A percentile compares a stretch with the other conserved stretches of the same genome.
Conservation (phyloP, 2,113 vertebrate genomes). For the Bos indicus region DNA sequence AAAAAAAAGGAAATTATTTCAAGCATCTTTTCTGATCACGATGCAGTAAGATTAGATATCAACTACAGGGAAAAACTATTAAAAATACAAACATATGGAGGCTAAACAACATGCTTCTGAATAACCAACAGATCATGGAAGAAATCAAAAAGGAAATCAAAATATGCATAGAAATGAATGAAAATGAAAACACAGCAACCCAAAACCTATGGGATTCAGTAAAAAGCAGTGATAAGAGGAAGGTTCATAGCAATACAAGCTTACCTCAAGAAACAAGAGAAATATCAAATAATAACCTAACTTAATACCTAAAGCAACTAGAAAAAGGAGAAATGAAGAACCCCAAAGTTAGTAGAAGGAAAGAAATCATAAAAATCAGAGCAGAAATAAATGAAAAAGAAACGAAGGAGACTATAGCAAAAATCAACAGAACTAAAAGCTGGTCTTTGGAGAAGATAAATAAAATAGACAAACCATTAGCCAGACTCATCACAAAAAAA, state of each 20-base stretch:
- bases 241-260: neutral
- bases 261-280: neutral
- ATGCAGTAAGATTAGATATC: neutral
- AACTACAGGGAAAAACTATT: neutral
- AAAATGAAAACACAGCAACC: neutral
- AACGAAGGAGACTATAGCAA: neutral
- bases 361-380: neutral
- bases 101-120: neutral
- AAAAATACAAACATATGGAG: neutral
- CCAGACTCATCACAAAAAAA: neutral
- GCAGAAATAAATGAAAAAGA: neutral
- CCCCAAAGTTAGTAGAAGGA: neutral
- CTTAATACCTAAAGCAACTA: neutral
- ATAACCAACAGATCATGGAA: neutral
- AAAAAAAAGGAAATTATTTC: neutral
- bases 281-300: neutral
- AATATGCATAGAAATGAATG: neutral
- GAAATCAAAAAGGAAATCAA: neutral
- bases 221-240: neutral
- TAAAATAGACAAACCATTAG: neutral
- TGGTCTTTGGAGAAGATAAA: neutral
- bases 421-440: neutral
- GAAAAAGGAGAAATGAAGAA: neutral
- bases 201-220: neutral
- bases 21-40: neutral